Evolutionary conservation across 2,113 vertebrate genomes (phyloP).

Genomic region (Urocynchramus pylzowi): DNA sequence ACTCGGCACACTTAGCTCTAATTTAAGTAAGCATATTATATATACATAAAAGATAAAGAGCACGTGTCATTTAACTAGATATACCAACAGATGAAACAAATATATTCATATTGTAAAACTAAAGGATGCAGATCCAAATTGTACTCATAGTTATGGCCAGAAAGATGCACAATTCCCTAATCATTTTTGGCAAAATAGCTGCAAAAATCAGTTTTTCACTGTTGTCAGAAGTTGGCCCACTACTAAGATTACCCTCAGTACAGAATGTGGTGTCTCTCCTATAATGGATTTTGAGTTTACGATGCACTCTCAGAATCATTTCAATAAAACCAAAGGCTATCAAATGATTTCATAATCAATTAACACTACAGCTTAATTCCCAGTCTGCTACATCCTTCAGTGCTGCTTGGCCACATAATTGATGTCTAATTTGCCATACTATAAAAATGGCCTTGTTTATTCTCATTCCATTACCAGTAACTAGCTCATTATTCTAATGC

Average conservation of each 20-base stretch:
- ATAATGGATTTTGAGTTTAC: slow-evolving; percentile 25
- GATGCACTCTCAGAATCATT: slow-evolving; percentile 26
- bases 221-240: not conserved
- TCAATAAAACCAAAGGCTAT: slow-evolving; percentile 36
- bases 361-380: slow-evolving; percentile 58
- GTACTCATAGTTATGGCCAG: not conserved
- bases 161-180: not conserved
- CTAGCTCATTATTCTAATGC: slow-evolving; percentile 52
- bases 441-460: slow-evolving; percentile 26
- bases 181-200: not conserved
- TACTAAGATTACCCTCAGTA: not conserved
- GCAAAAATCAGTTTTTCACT: not conserved
- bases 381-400: slow-evolving; percentile 16
- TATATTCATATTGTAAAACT: not conserved
- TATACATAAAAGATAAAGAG: not conserved
- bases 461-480: slow-evolving; percentile 48
- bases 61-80: not conserved
- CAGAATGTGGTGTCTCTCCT: not conserved
- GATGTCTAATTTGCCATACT: slow-evolving; percentile 37
- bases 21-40: not conserved
- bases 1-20: not conserved
- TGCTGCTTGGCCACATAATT: slow-evolving; percentile 34
- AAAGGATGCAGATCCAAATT: not conserved
- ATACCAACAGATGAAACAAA: not conserved
- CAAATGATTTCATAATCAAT: slow-evolving; percentile 62